phyloP scores from a whole-genome alignment of 1,140 invertebrate species.

The Atta colombica region DNA sequence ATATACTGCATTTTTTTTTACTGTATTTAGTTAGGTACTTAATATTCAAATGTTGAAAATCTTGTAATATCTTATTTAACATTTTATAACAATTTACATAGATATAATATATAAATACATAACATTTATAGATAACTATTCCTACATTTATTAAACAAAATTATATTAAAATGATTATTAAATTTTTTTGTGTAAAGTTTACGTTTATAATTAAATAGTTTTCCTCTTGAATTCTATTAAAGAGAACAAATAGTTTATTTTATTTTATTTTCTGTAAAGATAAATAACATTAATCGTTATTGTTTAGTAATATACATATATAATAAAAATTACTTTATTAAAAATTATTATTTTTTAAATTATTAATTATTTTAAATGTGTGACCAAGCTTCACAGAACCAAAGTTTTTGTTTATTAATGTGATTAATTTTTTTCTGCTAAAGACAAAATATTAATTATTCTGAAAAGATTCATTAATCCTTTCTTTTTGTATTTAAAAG shows the following conservation, averaged over 20 bases:
- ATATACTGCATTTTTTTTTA: not conserved
- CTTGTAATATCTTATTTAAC: not conserved
- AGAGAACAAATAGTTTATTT: not conserved
- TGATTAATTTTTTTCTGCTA: not conserved
- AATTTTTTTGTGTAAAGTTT: not conserved
- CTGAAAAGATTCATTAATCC: not conserved
- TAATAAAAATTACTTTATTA: not conserved
- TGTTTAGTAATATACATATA: not conserved
- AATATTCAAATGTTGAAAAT: not conserved
- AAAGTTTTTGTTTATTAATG: not conserved
- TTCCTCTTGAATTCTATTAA: too few species aligned
- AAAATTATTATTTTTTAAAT: not conserved
- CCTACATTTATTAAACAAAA: not conserved
- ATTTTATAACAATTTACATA: not conserved
- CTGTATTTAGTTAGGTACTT: not conserved
- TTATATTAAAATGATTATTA: not conserved
- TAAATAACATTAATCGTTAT: not conserved
- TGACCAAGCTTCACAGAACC: not conserved
- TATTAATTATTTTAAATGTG: not conserved
- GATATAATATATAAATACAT: not conserved
- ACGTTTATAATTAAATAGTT: not conserved
- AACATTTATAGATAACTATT: not conserved
- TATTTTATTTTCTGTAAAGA: conserved; percentile 1
- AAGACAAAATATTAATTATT: not conserved
- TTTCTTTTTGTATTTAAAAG: not conserved